phyloP scores from a whole-genome alignment of 2,113 vertebrate species.

The Rutilus rutilus region DNA sequence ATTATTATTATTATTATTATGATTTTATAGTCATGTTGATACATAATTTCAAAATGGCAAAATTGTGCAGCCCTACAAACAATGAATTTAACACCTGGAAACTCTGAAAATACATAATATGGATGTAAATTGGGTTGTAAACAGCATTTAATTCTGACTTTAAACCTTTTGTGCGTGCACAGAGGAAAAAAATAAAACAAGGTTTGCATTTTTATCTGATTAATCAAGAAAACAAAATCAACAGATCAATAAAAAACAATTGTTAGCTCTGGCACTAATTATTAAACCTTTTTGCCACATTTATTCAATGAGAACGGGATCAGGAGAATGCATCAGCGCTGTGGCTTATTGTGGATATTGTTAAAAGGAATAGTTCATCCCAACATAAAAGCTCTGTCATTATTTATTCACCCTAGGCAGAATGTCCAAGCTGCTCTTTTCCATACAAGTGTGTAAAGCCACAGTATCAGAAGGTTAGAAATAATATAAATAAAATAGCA shows the following conservation, averaged over 20 bases:
- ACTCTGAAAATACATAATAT: no score
- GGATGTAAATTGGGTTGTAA: no score
- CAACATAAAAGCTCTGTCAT: slow-evolving; percentile 13
- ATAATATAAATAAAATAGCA: background rate
- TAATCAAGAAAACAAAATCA: background rate
- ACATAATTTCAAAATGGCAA: no score
- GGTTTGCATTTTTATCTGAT: background rate
- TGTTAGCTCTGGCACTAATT: background rate
- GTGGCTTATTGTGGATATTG: background rate
- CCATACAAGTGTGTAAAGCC: background rate
- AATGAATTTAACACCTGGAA: no score
- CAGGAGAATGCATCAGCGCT: background rate
- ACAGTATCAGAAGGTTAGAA: background rate
- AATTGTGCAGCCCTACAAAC: no score
- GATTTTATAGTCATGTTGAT: no score
- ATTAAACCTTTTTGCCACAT: background rate
- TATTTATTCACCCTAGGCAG: background rate
- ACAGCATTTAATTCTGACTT: no score
- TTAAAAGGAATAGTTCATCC: slow-evolving; percentile 10
- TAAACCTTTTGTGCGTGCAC: no score
- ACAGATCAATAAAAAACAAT: background rate
- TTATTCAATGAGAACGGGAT: background rate
- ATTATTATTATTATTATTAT: no score
- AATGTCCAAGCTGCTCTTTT: background rate
- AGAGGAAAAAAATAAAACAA: no score